Conservation (phyloP, 1,140 invertebrate species). For the Tetranychus urticae region DNA sequence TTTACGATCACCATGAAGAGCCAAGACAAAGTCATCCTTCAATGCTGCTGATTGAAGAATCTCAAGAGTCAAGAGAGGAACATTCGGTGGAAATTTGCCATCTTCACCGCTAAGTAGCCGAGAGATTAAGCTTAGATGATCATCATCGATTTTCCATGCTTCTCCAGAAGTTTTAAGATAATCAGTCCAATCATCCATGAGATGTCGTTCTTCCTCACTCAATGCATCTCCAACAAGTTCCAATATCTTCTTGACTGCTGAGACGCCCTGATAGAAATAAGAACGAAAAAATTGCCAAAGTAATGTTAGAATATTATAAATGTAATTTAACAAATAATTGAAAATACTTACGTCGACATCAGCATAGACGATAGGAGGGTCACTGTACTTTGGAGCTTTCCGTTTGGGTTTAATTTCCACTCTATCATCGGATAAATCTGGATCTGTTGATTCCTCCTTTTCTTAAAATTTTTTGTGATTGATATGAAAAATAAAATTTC, state of each 20-base stretch:
- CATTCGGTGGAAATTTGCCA: conserved; percentile 13
- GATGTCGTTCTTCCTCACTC: conserved; percentile 18
- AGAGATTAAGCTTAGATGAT: conserved; percentile 51
- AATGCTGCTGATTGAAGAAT: conserved; percentile 31
- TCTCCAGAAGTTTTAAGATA: conserved; percentile 67
- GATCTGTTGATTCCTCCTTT: too few relatives aligned
- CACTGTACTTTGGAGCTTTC: conserved; percentile 19
- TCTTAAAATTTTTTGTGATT: too few relatives aligned
- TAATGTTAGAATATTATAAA: conserved; percentile 24
- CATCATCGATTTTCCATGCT: conserved; percentile 67
- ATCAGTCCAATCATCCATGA: conserved; percentile 44
- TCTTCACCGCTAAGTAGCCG: conserved; percentile 12
- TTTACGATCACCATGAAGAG: conserved; percentile 64
- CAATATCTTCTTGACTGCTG: conserved; percentile 28
- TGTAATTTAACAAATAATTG: neutral
- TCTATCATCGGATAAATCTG: neutral
- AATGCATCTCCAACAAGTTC: conserved; percentile 35
- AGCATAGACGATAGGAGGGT: conserved; percentile 59
- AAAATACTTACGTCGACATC: conserved; percentile 38
- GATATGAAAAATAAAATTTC: too few relatives aligned
- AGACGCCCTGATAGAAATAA: neutral
- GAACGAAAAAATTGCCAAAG: conserved; percentile 25
- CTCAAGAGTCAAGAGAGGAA: conserved; percentile 7
- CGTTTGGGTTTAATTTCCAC: neutral
- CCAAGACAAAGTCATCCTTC: conserved; percentile 66